Conservation (phyloP, 2,797 vertebrate species). For the Odontamblyopus lacepedii region DNA sequence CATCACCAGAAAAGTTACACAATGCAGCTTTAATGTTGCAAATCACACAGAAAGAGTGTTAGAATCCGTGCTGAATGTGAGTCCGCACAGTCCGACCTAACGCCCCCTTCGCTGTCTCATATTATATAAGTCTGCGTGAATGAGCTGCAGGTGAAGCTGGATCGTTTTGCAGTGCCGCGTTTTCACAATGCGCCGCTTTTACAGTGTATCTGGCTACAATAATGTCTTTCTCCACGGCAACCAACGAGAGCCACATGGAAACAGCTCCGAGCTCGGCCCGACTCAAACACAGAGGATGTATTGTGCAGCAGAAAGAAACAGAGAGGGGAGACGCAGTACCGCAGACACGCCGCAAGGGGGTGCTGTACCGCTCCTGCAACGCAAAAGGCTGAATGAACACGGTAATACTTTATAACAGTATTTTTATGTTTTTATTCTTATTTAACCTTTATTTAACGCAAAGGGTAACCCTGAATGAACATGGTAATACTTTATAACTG, state of each 20-base stretch:
- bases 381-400: neutral
- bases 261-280: constrained; percentile 54
- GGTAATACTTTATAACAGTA: too few relatives aligned
- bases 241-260: constrained; percentile 72
- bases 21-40: too few relatives aligned
- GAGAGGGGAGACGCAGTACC: neutral
- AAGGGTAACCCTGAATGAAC: too few relatives aligned
- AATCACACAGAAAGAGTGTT: too few relatives aligned
- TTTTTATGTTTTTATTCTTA: too few relatives aligned
- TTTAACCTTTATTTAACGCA: too few relatives aligned
- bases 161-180: constrained; percentile 25
- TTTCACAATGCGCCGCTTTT: constrained; percentile 49
- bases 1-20: too few relatives aligned
- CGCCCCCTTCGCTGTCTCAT: too few relatives aligned
- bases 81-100: too few relatives aligned
- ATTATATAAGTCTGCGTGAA: neutral
- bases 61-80: too few relatives aligned
- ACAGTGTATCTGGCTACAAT: constrained; percentile 56
- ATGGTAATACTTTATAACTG: too few relatives aligned
- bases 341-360: neutral
- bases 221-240: constrained; percentile 53
- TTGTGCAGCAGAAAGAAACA: constrained; percentile 44
- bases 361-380: neutral
- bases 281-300: constrained; percentile 55
- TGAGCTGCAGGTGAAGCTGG: constrained; percentile 42